phyloP scores from a whole-genome alignment of 2,888 invertebrate species.

The Endomychus coccineus region DNA sequence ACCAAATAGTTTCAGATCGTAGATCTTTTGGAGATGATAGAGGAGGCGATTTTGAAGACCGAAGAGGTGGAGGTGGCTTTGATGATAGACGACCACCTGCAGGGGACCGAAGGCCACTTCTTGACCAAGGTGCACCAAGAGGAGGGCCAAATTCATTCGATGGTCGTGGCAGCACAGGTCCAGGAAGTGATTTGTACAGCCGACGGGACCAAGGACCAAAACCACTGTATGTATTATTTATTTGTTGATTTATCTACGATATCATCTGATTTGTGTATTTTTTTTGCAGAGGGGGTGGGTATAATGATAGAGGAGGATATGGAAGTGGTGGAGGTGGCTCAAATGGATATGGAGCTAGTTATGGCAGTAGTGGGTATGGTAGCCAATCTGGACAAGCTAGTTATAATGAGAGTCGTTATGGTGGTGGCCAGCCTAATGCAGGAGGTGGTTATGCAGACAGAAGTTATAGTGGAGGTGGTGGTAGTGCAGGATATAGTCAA shows the following conservation, averaged over 20 bases:
- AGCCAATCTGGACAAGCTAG: not conserved
- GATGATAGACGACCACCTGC: constrained; percentile 29
- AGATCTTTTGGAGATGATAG: constrained; percentile 22
- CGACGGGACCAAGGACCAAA: constrained; percentile 34
- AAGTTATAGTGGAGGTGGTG: constrained; percentile 4
- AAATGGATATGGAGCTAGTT: constrained; percentile 8
- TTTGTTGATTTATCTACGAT: constrained; percentile 9
- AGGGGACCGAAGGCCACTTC: constrained; percentile 29
- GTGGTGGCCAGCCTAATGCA: constrained; percentile 8
- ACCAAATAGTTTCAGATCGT: constrained; percentile 5
- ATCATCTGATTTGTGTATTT: not conserved
- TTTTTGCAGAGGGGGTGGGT: constrained; percentile 24
- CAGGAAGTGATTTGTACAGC: constrained; percentile 36
- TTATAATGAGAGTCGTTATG: constrained; percentile 1
- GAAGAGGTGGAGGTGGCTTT: constrained; percentile 18
- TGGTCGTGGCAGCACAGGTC: constrained; percentile 16
- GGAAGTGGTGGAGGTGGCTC: constrained; percentile 15
- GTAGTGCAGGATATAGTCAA: constrained; percentile 8
- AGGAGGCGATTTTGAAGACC: constrained; percentile 19
- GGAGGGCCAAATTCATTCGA: constrained; percentile 21
- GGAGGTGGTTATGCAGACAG: constrained; percentile 9
- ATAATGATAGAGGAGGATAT: constrained; percentile 20
- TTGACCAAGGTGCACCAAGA: constrained; percentile 8
- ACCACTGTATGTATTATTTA: constrained; percentile 5
- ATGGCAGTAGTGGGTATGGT: constrained; percentile 2